Conservation (phyloP, 2,797 vertebrate genomes). For the Esox masquinongy region DNA sequence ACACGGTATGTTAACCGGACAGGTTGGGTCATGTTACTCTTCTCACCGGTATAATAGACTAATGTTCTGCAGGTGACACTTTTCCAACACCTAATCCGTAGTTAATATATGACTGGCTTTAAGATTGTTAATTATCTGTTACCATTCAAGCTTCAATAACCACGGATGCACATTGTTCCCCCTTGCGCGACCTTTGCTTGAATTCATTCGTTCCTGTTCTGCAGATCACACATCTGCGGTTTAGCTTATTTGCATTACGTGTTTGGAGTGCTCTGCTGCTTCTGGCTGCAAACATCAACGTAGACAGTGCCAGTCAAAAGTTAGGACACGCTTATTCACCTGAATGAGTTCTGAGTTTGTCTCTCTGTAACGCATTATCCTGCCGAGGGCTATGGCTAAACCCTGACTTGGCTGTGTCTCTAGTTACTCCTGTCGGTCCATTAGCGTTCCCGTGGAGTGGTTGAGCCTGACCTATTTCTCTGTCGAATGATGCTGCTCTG, state of each 20-base stretch:
- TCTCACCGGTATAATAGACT: conserved; percentile 29
- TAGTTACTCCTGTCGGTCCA: conserved; percentile 19
- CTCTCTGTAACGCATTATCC: neutral
- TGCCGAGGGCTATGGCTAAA: neutral
- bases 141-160: no score
- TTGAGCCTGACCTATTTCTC: conserved; percentile 31
- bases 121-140: neutral
- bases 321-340: no score
- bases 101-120: neutral
- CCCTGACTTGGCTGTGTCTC: neutral
- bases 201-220: no score
- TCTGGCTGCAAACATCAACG: no score
- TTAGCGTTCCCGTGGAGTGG: conserved; percentile 20
- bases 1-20: conserved; percentile 78
- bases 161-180: no score
- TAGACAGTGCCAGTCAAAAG: no score
- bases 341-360: neutral
- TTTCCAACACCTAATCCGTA: neutral
- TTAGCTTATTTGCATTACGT: no score
- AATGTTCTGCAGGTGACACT: neutral
- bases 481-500: conserved; percentile 20
- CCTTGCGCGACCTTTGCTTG: no score
- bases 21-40: conserved; percentile 45
- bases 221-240: no score
- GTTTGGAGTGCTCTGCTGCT: no score